Conservation (phyloP, 2,797 vertebrate species). For the Discoglossus pictus region DNA sequence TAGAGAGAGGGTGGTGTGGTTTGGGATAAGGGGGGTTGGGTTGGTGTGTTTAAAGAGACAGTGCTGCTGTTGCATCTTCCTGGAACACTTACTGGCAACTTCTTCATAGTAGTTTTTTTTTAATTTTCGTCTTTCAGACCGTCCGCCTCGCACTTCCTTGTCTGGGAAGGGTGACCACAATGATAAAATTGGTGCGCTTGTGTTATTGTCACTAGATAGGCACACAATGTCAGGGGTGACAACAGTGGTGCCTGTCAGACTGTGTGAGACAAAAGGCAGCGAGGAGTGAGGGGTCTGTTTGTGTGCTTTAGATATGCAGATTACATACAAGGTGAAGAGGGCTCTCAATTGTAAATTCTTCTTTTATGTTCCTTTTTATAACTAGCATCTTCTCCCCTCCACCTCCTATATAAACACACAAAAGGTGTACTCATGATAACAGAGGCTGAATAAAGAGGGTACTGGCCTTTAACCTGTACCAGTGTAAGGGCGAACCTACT, state of each 20-base stretch:
- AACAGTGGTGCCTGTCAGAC: constrained; percentile 34
- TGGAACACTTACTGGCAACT: constrained; percentile 22
- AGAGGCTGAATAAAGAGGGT: too few species aligned
- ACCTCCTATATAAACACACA: constrained; percentile 23
- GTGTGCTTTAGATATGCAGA: constrained; percentile 49
- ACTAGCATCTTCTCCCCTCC: constrained; percentile 8
- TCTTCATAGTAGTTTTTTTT: neutral
- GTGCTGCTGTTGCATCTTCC: neutral
- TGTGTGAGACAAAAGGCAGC: constrained; percentile 34
- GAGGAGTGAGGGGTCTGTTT: constrained; percentile 19
- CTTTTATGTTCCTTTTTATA: constrained; percentile 35
- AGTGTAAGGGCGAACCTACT: too few species aligned
- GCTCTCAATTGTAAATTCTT: constrained; percentile 30
- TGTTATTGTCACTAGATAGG: constrained; percentile 17
- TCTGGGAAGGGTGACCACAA: constrained; percentile 5
- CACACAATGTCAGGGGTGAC: constrained; percentile 13
- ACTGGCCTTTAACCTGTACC: too few species aligned
- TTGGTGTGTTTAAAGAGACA: constrained; percentile 50
- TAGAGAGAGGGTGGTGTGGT: constrained; percentile 57
- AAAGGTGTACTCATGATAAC: constrained; percentile 41
- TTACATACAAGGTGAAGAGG: constrained; percentile 38
- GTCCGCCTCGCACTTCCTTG: constrained; percentile 1
- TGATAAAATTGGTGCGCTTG: constrained; percentile 14
- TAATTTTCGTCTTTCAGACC: neutral
- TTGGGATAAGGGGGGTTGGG: constrained; percentile 41